Conservation (phyloP, 2,888 invertebrate genomes). For the Tinea pellionella region DNA sequence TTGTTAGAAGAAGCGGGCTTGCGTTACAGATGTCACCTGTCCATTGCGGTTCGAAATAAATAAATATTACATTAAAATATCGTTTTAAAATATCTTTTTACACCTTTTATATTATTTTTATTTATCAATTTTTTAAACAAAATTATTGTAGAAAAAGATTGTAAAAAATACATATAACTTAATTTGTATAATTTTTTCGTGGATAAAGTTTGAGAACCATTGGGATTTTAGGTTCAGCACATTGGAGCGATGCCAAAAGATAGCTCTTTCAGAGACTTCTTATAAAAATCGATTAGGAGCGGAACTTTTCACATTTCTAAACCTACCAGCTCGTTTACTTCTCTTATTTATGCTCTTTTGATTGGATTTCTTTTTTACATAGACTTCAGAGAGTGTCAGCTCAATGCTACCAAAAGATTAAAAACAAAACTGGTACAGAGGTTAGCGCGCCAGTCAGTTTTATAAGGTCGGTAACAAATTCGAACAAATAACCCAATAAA, state of each 20-base stretch:
- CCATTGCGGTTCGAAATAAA: too few relatives aligned
- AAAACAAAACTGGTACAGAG: too few relatives aligned
- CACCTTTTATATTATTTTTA: too few relatives aligned
- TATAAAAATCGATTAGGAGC: constrained; percentile 11
- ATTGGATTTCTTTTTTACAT: background rate
- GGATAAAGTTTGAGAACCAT: background rate
- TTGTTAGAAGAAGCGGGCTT: too few relatives aligned
- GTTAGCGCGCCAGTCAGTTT: too few relatives aligned
- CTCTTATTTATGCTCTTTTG: background rate
- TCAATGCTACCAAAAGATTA: too few relatives aligned
- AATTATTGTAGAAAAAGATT: background rate
- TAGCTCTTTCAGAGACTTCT: constrained; percentile 18
- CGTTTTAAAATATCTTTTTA: too few relatives aligned
- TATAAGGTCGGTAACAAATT: too few relatives aligned
- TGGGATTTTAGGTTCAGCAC: constrained; percentile 1
- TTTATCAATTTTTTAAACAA: background rate
- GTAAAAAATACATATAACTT: background rate
- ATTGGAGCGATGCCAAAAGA: constrained; percentile 38
- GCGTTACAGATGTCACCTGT: too few relatives aligned
- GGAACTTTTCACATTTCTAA: constrained; percentile 7
- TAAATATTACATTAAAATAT: too few relatives aligned
- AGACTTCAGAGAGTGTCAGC: too few relatives aligned
- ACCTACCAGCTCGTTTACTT: constrained; percentile 4
- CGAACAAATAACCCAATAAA: too few relatives aligned
- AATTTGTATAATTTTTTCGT: background rate